Base-by-base conservation (phyloP, 37 sponge, comb jelly and placozoan genomes). In the Beroe ovata region DNA sequence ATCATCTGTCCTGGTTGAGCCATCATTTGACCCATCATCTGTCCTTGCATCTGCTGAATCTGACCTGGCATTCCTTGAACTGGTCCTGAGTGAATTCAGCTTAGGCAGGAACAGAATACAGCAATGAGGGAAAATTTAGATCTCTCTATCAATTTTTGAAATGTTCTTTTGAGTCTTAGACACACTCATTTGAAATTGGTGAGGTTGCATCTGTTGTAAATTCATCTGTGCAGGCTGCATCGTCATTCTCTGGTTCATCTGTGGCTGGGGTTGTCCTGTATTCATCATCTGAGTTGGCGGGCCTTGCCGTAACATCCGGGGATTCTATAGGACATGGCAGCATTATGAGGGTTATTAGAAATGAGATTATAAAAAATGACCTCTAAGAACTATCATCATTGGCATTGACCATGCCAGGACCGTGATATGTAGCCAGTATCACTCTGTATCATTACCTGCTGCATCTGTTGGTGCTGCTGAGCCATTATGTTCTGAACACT, bases 121-220 rank as follows among this genome's bases (percentile, higher is more conserved):
- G n/a, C n/a, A n/a, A n/a, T n/a, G n/a, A n/a, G n/a, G n/a, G n/a
- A n/a, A n/a, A n/a, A n/a, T n/a, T n/a, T n/a, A n/a, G n/a, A n/a
- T n/a, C n/a, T n/a, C n/a, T n/a, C n/a, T n/a, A n/a, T n/a, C n/a
- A n/a, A n/a, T n/a, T n/a, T n/a, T n/a, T n/a, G n/a, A n/a, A n/a
- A n/a, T n/a, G n/a, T n/a, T n/a, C n/a, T n/a, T n/a, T n/a, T n/a
- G n/a, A n/a, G n/a, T n/a, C n/a, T n/a, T n/a, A n/a, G n/a, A n/a
- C n/a, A n/a, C n/a, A 66, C 69, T 66, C 84, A 77, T 77, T 40
- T 77, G 84, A 54, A 77, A 77, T 25, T 77, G 84, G 63, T 62
- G 63, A 25, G 63, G 63, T 20, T 39, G 84, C 54, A 77, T 77
- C 47, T 77, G 84, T 54, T 77, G 84, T 54, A 66, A 34, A 18